Evolutionary conservation across 2,888 invertebrate species (phyloP), one percentile per base, ranked within the genome.

Genomic region (Limnephilus marmoratus): DNA sequence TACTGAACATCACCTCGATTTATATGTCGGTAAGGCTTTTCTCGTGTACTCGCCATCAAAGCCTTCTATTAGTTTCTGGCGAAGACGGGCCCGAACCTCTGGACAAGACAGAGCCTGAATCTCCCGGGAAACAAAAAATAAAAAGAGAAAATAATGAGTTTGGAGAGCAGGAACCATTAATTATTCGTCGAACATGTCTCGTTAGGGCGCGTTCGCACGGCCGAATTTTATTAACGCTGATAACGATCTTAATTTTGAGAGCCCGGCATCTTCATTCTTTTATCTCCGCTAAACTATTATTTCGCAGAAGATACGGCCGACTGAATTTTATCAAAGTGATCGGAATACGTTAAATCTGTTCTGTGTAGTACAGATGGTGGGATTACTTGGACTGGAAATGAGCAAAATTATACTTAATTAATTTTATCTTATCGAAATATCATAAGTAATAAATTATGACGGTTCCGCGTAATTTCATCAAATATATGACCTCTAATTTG

Each of bases 141-240:
- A 86, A 86, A 86, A 68, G 53, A 86, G 49, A 41, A 86, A 31
- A 31, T 31, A 31, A 18, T 37, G 83, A 83, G 83, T 18, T 37
- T 29, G 34, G 83, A 83, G 34, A 34, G 29, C 88, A 49, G 37
- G 85, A 90, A 80, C 68, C 90, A 90, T 93, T 93, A 93, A 93
- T 93, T 86, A 91, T 91, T 90, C 91, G 88, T 34, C 86, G 83
- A 83, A 90, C 90, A 90, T 81, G 91, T 93, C 93, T 91, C 91
- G 93, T 93, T 93, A 91, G 87, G 90, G 90, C 90, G 82, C 31
- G 90, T 92, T 90, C 87, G 90, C 92, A 93, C 90, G 90, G 91
- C 68, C 90, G 87, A 90, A 83, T 93, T 92, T 90, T 93, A 89
- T 93, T 93, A 92, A 89, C 45, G 80, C 82, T 82, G 92, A 91